Base-by-base conservation (phyloP, 2,113 vertebrate species). In the Larimichthys crocea region DNA sequence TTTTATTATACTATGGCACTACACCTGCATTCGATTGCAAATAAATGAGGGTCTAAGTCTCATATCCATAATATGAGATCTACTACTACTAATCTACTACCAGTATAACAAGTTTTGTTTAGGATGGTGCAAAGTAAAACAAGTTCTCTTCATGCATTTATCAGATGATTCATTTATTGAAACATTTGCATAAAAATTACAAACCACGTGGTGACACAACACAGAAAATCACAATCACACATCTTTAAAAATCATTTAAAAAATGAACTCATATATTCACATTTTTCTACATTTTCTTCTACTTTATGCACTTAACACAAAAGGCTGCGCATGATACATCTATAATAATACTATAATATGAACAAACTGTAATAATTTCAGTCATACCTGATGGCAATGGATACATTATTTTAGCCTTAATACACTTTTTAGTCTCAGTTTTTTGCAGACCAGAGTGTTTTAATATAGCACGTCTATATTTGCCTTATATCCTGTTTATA, bases 391-490 rank as follows among this genome's bases (percentile, higher is more conserved):
- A 19, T 57, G 44, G 22, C 24, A 79, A 55, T 63, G 66, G 46
- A 69, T 84, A 82, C 19, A 61, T 64, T 76, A 86, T 76, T 79
- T 79, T 92, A 92, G 89, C 91, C 94, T 94, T 94, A 92, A 63
- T 69, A 70, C 66, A 67, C 52, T 72, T 70, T 40, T 64, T 49
- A 80, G 49, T 91, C 70, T 86, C 73, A 84, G 68, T 62, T 71
- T 71, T 59, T 74, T 59, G 55, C 74, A 76, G 67, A 90, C 26
- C 19, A 71, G 46, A 72, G 48, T 83, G 77, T 87, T 76, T 89
- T 53, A 55, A 66, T 65, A 48, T 76, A 92, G 62, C 57, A n/a
- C 49, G 50, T 86, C 17, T 44, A 71, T 79, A 61, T 85, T 80
- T 93, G 94, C 93, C 93, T 94, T 93, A 92, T 65, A 68, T 7